A percentile compares a stretch with the other conserved stretches of the same genome.
These are phyloP conservation scores for Notoglanidium macrostoma DNA, from an alignment of 2,797 vertebrate species.

Conservation along the genomic window DNA sequence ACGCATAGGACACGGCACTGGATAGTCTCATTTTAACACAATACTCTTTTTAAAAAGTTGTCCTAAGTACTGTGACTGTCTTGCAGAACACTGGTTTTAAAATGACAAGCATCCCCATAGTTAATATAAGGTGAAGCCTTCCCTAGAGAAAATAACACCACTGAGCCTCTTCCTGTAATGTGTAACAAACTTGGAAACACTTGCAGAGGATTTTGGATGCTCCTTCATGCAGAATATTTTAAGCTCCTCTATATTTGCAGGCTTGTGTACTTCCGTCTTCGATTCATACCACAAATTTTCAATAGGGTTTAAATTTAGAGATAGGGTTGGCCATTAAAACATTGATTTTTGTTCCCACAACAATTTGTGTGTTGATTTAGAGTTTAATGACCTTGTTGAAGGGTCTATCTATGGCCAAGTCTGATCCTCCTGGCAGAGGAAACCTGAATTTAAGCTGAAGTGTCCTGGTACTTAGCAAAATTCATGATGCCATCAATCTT, in stretches of 20 bases:
- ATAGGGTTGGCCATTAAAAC: neutral
- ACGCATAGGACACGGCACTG: neutral
- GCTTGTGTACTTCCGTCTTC: neutral
- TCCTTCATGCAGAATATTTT: neutral
- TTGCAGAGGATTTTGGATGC: neutral
- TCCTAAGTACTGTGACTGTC: neutral
- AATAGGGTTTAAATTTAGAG: neutral
- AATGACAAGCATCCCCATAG: neutral
- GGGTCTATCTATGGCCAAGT: neutral
- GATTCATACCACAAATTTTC: neutral
- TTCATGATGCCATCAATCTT: slow-evolving; percentile 8
- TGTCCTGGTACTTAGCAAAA: slow-evolving; percentile 10
- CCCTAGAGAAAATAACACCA: neutral
- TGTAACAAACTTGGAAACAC: neutral
- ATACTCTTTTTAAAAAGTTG: neutral
- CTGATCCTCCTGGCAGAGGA: neutral
- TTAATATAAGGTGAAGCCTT: too few relatives aligned
- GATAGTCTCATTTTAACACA: neutral
- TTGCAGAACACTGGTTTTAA: neutral
- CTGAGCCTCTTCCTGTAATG: neutral
- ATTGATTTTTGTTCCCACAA: neutral
- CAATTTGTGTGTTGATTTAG: neutral
- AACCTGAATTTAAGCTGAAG: neutral
- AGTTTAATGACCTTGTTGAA: neutral
- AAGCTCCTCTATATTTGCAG: neutral